Evolutionary conservation across 2,113 vertebrate species (phyloP).

Genomic region (Cyphomyrus discorhynchus): DNA sequence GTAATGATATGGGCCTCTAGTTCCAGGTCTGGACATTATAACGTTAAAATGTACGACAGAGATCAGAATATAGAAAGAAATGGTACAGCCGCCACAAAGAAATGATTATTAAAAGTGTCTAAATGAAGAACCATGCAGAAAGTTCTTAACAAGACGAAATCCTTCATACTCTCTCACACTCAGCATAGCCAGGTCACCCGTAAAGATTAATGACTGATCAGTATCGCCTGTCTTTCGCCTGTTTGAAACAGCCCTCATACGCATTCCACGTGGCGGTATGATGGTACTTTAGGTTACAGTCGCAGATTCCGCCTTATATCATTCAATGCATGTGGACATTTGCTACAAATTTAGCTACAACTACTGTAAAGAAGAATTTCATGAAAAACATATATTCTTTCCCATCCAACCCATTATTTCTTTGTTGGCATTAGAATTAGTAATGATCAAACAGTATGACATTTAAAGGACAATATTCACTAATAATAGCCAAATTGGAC

Average conservation of each 20-base stretch:
- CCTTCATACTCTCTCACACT: background rate
- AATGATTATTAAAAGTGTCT: background rate
- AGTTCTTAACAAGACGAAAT: background rate
- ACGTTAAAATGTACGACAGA: background rate
- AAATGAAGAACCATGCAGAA: background rate
- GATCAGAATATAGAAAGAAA: slow-evolving; percentile 19
- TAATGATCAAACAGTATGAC: background rate
- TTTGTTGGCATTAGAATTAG: background rate
- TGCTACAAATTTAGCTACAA: background rate
- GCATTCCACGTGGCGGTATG: background rate
- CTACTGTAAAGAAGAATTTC: background rate
- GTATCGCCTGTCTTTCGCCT: background rate
- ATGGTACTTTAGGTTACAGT: background rate
- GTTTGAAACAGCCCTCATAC: background rate
- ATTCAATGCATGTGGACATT: background rate
- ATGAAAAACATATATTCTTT: background rate
- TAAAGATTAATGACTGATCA: background rate
- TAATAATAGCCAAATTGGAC: background rate
- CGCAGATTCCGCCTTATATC: background rate
- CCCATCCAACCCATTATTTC: background rate
- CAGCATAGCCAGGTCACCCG: background rate
- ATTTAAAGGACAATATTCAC: background rate
- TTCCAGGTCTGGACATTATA: background rate
- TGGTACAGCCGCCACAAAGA: background rate
- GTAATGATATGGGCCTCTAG: background rate